Conservation (phyloP, 2,113 vertebrate genomes). For the Oryzias curvinotus region DNA sequence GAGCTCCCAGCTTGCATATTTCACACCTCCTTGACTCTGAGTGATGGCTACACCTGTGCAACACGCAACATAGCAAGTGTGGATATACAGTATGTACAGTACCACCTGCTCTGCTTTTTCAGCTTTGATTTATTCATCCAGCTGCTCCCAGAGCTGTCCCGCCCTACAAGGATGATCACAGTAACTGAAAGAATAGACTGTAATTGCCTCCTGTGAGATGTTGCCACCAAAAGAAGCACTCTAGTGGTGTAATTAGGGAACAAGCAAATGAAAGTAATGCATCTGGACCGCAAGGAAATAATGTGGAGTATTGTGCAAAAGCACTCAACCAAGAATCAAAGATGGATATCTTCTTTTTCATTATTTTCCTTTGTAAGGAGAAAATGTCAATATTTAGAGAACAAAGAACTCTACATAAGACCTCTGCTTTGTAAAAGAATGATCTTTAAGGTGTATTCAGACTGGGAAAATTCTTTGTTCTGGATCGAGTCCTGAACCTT, state of each 20-base stretch:
- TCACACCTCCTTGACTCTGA: constrained; percentile 35
- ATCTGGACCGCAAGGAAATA: constrained; percentile 14
- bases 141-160: constrained; percentile 44
- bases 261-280: constrained; percentile 38
- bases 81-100: constrained; percentile 10
- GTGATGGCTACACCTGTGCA: constrained; percentile 27
- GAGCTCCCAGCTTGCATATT: constrained; percentile 24
- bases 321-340: constrained; percentile 15
- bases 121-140: constrained; percentile 62
- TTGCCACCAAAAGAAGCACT: constrained; percentile 31
- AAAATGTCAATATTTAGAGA: constrained; percentile 14
- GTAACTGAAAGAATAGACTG: constrained; percentile 54
- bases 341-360: constrained; percentile 6
- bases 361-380: constrained; percentile 17
- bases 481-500: too few relatives aligned
- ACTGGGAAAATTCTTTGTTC: too few relatives aligned
- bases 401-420: constrained; percentile 8
- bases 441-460: constrained; percentile 5
- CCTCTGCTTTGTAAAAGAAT: constrained; percentile 22
- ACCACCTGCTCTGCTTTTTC: constrained; percentile 45
- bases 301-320: constrained; percentile 24
- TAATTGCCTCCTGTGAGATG: constrained; percentile 63
- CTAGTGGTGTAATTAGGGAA: constrained; percentile 20
- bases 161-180: constrained; percentile 46
- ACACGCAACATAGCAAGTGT: constrained; percentile 3